A percentile compares a stretch with the other conserved stretches of the same genome.
These are phyloP conservation scores for Thamnophis elegans DNA, from an alignment of 2,797 vertebrate species.

Conservation along the genomic window DNA sequence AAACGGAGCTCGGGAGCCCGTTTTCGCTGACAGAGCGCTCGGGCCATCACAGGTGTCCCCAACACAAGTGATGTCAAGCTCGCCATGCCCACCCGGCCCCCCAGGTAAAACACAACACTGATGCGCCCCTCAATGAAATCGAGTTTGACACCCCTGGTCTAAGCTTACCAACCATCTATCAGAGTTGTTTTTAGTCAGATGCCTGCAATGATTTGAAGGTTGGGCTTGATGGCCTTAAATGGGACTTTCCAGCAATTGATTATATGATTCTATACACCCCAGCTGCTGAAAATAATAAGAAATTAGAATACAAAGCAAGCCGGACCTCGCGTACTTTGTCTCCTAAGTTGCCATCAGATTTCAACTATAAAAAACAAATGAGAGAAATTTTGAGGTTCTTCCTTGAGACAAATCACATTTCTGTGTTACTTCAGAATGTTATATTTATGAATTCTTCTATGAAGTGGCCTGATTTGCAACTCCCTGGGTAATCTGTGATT, in stretches of 20 bases:
- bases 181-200: not conserved
- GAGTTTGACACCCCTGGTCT: not conserved
- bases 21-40: too few species aligned
- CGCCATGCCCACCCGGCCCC: too few species aligned
- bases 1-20: too few species aligned
- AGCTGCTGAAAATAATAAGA: not conserved
- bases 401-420: not conserved
- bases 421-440: not conserved
- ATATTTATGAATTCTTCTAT: not conserved
- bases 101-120: too few species aligned
- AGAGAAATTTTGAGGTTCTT: not conserved
- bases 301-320: not conserved
- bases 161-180: not conserved
- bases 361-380: not conserved
- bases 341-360: not conserved
- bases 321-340: not conserved
- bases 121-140: too few species aligned
- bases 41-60: too few species aligned
- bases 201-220: not conserved
- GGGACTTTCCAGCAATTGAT: not conserved
- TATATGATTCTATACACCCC: not conserved
- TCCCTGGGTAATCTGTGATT: not conserved
- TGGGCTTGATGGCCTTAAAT: not conserved
- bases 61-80: too few species aligned
- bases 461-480: not conserved